Percentiles rank a stretch among this genome's conserved stretches.
Evolutionary conservation across 2,797 vertebrate species (phyloP).

Genomic region (Helarctos malayanus): DNA sequence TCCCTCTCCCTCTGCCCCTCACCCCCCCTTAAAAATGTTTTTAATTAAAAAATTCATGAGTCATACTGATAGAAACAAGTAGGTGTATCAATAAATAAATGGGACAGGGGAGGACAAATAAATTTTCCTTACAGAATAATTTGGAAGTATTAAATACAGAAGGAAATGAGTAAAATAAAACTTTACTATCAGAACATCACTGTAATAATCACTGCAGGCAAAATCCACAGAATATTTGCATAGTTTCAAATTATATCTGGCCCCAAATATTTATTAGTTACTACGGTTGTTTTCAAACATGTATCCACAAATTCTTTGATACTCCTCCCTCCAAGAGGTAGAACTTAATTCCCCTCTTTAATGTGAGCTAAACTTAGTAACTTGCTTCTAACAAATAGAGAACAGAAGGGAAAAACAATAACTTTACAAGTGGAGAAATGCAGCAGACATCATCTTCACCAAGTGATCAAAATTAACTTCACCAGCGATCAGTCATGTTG

Average conservation of each 20-base stretch:
- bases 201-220: not conserved
- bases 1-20: not conserved
- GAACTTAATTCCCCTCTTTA: conserved; percentile 29
- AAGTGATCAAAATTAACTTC: conserved; percentile 45
- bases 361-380: conserved; percentile 45
- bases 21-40: not conserved
- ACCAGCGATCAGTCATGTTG: not conserved
- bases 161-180: conserved; percentile 42
- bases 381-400: conserved; percentile 21
- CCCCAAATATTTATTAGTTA: conserved; percentile 36
- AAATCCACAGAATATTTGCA: conserved; percentile 56
- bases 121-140: not conserved
- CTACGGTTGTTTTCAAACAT: conserved; percentile 44
- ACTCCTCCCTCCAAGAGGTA: not conserved
- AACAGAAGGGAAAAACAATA: not conserved
- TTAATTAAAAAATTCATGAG: not conserved
- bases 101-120: not conserved
- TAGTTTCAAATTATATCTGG: conserved; percentile 64
- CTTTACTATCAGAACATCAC: not conserved
- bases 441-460: not conserved
- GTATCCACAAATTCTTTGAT: conserved; percentile 45
- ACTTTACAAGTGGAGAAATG: conserved; percentile 27
- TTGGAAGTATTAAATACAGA: conserved; percentile 47
- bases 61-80: conserved; percentile 38
- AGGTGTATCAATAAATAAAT: conserved; percentile 31